A percentile compares a stretch with the other conserved stretches of the same genome.
Conservation (phyloP, 2,113 vertebrate species). For the Rhinoptilus africanus region DNA sequence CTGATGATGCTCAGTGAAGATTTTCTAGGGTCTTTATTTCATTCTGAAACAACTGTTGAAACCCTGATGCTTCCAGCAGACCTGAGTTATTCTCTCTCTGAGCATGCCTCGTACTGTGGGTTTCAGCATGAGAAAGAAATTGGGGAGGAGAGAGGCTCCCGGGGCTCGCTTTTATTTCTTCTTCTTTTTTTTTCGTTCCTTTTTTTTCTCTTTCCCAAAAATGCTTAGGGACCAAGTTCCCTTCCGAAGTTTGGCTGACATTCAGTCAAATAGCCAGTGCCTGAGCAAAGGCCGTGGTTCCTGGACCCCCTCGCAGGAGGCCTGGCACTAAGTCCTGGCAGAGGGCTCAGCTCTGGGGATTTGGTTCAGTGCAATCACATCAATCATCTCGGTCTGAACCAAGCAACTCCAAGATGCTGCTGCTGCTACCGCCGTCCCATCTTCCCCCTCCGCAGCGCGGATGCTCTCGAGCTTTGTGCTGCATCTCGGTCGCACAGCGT, state of each 20-base stretch:
- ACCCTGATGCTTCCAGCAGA: neutral
- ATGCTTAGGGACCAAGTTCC: neutral
- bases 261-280: neutral
- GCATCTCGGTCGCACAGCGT: rapidly evolving
- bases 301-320: neutral
- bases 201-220: neutral
- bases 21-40: neutral
- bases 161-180: neutral
- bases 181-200: rapidly evolving
- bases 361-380: neutral
- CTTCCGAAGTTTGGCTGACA: neutral
- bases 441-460: neutral
- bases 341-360: neutral
- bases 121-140: neutral
- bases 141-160: neutral
- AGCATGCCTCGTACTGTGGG: neutral
- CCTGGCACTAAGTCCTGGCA: neutral
- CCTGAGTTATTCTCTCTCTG: neutral
- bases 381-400: neutral
- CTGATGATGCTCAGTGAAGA: neutral
- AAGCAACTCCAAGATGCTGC: neutral
- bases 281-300: neutral
- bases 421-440: neutral
- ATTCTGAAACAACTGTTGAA: neutral
- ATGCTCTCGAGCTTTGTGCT: neutral